Evolutionary conservation across 2,113 vertebrate species (phyloP).

Genomic region (Falcunculus frontatus): DNA sequence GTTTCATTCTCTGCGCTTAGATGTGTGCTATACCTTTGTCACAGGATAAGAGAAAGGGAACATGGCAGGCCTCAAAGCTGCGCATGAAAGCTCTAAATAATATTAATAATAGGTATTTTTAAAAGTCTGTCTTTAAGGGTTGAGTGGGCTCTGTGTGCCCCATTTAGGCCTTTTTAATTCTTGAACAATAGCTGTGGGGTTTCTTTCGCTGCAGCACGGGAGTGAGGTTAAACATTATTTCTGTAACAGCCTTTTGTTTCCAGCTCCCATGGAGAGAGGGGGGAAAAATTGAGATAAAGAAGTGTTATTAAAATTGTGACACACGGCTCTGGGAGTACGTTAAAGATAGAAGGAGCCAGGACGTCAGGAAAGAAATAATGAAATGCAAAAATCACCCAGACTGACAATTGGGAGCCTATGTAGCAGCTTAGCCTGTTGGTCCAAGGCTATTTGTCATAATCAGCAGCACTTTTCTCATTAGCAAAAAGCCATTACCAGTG

Average conservation of each 20-base stretch:
- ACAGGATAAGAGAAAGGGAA: neutral
- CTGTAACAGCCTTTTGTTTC: slow-evolving; percentile 68
- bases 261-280: slow-evolving; percentile 66
- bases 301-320: slow-evolving; percentile 82
- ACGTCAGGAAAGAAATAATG: slow-evolving; percentile 86
- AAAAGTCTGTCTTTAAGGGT: slow-evolving; percentile 7
- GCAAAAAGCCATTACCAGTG: slow-evolving; percentile 93
- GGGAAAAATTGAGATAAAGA: slow-evolving; percentile 79
- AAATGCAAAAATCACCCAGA: slow-evolving; percentile 87
- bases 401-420: slow-evolving; percentile 87
- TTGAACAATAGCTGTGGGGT: slow-evolving; percentile 53
- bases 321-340: slow-evolving; percentile 64
- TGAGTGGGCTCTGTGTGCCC: neutral
- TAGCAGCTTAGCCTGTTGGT: slow-evolving; percentile 96
- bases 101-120: slow-evolving; percentile 2
- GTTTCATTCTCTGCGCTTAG: neutral
- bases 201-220: neutral
- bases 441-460: slow-evolving; percentile 93
- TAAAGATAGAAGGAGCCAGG: slow-evolving; percentile 74
- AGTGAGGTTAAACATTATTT: slow-evolving; percentile 66
- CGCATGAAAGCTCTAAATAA: neutral
- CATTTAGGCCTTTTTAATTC: slow-evolving; percentile 64
- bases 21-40: neutral
- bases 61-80: neutral
- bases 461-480: slow-evolving; percentile 96